Percentiles rank a stretch among this genome's conserved stretches.
Evolutionary conservation across 2,797 vertebrate species (phyloP).

Genomic region (Gymnoscopelus braueri): DNA sequence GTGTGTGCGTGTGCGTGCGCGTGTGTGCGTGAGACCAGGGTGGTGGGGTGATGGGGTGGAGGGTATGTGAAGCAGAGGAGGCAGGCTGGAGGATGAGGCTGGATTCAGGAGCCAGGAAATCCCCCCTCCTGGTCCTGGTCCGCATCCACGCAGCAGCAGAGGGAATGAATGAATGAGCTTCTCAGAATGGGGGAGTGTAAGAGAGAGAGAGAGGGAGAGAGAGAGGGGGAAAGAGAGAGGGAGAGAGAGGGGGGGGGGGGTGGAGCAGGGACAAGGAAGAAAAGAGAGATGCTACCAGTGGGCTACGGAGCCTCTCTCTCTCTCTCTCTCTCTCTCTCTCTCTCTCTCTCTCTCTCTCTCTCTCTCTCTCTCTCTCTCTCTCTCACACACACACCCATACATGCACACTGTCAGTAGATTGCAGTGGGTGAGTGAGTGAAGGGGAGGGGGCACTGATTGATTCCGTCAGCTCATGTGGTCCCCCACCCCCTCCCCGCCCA

Average conservation of each 20-base stretch:
- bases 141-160: constrained; percentile 74
- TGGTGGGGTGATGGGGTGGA: not conserved
- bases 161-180: constrained; percentile 39
- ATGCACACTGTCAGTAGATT: constrained; percentile 35
- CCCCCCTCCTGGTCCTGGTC: constrained; percentile 46
- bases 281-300: constrained; percentile 56
- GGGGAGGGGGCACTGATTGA: constrained; percentile 46
- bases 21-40: too few species aligned
- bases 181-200: constrained; percentile 39
- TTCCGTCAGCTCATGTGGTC: constrained; percentile 53
- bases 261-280: constrained; percentile 45
- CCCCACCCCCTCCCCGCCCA: not conserved
- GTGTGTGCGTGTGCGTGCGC: too few species aligned
- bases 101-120: constrained; percentile 63
- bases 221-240: constrained; percentile 27
- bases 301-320: constrained; percentile 28
- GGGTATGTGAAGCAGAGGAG: constrained; percentile 33
- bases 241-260: constrained; percentile 25
- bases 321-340: constrained; percentile 3
- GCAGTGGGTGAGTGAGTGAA: constrained; percentile 48
- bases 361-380: constrained; percentile 22
- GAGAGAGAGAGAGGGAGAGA: constrained; percentile 57
- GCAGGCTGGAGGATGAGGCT: constrained; percentile 36
- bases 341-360: constrained; percentile 26
- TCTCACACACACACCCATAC: constrained; percentile 19